Conservation (phyloP, 2,888 invertebrate genomes). For the Mythimna albipuncta region DNA sequence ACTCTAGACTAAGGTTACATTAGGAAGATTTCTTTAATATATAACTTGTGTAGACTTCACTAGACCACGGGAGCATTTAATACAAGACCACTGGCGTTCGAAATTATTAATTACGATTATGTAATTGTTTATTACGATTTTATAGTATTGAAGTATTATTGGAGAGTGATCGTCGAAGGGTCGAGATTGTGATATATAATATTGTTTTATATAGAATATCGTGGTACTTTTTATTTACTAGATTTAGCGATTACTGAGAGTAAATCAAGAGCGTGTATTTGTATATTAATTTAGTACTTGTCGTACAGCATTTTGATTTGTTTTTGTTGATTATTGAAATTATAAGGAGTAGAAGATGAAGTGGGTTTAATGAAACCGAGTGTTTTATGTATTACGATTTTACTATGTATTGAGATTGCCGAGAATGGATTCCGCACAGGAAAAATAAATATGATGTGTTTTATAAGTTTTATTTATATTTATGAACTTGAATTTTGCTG, state of each 20-base stretch:
- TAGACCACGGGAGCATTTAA: slow-evolving; percentile 78
- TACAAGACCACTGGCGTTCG: slow-evolving; percentile 70
- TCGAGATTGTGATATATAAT: slow-evolving; percentile 74
- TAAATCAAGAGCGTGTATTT: slow-evolving; percentile 62
- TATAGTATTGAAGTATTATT: slow-evolving; percentile 73
- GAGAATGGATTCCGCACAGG: slow-evolving; percentile 29
- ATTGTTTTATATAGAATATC: slow-evolving; percentile 61
- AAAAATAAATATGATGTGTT: slow-evolving; percentile 32
- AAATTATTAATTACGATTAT: slow-evolving; percentile 57
- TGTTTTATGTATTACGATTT: slow-evolving; percentile 37
- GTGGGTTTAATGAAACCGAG: slow-evolving; percentile 33
- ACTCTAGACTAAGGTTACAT: slow-evolving; percentile 72
- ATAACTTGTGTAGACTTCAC: slow-evolving; percentile 70
- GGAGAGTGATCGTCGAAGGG: slow-evolving; percentile 62
- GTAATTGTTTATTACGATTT: slow-evolving; percentile 56
- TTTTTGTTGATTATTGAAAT: slow-evolving; percentile 60
- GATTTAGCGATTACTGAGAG: slow-evolving; percentile 58
- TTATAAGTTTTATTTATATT: slow-evolving; percentile 24
- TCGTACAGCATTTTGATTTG: slow-evolving; percentile 59
- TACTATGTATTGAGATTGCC: slow-evolving; percentile 14
- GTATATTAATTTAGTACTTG: slow-evolving; percentile 63
- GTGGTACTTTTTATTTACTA: slow-evolving; percentile 62
- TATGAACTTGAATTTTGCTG: slow-evolving; percentile 14
- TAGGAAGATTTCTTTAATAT: slow-evolving; percentile 75
- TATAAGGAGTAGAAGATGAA: slow-evolving; percentile 34